Evolutionary conservation across 2,113 vertebrate genomes (phyloP), one percentile per base, ranked within the genome.

Genomic region (Petrocephalus zakoni): DNA sequence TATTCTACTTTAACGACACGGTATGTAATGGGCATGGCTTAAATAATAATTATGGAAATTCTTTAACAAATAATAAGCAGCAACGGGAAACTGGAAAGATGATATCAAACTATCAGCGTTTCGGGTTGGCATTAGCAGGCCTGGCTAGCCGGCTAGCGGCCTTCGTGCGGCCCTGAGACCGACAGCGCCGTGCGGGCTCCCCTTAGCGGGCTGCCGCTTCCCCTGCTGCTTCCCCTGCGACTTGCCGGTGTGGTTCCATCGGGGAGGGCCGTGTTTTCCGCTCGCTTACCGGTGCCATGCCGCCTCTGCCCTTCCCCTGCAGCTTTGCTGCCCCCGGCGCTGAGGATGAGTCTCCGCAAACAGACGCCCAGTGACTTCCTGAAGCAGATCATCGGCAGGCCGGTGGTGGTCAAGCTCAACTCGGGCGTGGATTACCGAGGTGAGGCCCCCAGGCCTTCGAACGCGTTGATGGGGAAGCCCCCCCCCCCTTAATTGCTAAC

Each of bases 371-470:
- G 98, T 91, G 98, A 99, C 94, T 99, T 99, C 89, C 93, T 99
- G 90, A 99, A 99, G 94, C 98, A 99, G 93, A 99, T 99, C 85
- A 99, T 99, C n/a, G 98, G 98, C 68, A 96, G 98, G 90, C 98
- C 98, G 17, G 98, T 99, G 90, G 98, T 99, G 19, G 98, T 99
- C 64, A 99, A 99, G 90, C 94, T 99, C 88, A 99, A 99, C 94
- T 99, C 98, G 72, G 98, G 98, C 56, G 98, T 99, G 68, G 98
- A 99, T 96, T 99, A 99, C 93, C 95, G 98, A 98, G 98, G 98
- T 99, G 93, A 92, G 90, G 42, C 81, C 22, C 17, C 7, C 21
- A 5, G 19, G 42, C 46, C 4, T 17, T 34, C 7, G 46, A 72
- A 21, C 19, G 51, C 17, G 21, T 1, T 21, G 13, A n/a, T n/a